Evolutionary conservation across 2,797 vertebrate genomes (phyloP), one percentile per base, ranked within the genome.

Genomic region (Eospalax fontanierii): DNA sequence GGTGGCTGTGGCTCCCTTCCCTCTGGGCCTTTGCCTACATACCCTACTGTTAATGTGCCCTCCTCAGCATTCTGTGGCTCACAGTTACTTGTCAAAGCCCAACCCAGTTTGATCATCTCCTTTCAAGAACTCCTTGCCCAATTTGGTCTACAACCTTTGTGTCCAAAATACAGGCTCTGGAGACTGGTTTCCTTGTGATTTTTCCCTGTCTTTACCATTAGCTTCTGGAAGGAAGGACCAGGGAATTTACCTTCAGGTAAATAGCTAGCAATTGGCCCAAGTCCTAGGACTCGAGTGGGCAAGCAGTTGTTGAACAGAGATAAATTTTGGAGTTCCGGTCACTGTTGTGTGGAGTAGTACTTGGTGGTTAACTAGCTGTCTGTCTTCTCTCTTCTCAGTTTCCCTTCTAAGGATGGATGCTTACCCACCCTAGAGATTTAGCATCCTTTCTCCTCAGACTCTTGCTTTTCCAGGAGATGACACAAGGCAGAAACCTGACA

Each of bases 61-160:
- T 88, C 24, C 66, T 46, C 30, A 71, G 0, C 18, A 57, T 54
- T 86, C 50, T 73, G 43, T n/a, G n/a, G 43, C 74, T 73, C 86
- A 24, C 7, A 18, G 79, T 61, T 66, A 40, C 46, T 65, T 87
- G 24, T 80, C 88, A 80, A 93, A 81, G 68, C 81, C 88, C 43
- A 73, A 30, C 74, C 91, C 71, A 35, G 18, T 85, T 92, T 80
- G 61, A 21, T 92, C 54, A 80, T 59, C 80, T 90, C 83, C 91
- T 73, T 85, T 94, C 18, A 80, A 43, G 63, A 94, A 84, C 59
- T 90, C 80, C 78, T 85, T 93, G n/a, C 40, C 84, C 24, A 54
- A 16, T 16, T 43, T 79, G 16, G 6, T 35, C 85, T 73, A 9
- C 86, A n/a, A 80, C 43, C 78, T 94, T 85, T 75, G 35, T 70